Conservation (phyloP, 2,888 invertebrate species). For the Apamea anceps region DNA sequence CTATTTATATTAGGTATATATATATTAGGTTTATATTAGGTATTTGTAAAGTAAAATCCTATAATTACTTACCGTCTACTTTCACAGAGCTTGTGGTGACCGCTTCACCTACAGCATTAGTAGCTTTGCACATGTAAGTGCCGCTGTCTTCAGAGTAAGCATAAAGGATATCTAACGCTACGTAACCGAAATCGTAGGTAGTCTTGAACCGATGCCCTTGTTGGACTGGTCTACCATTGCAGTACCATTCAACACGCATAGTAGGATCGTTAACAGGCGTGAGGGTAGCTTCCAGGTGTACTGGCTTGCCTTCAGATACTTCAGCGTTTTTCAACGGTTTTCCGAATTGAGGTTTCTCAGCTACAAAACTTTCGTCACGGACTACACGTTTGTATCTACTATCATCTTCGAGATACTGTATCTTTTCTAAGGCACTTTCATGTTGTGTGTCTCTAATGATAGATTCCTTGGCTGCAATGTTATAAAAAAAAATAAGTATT, state of each 20-base stretch:
- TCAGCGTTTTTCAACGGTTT: slow-evolving; percentile 96
- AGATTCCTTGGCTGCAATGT: slow-evolving; percentile 93
- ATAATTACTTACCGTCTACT: slow-evolving; percentile 93
- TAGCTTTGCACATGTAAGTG: slow-evolving; percentile 98
- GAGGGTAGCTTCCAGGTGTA: slow-evolving; percentile 98
- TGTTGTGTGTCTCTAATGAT: slow-evolving; percentile 98
- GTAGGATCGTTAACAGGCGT: slow-evolving; percentile 99
- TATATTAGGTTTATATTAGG: too few relatives aligned
- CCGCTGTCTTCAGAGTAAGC: slow-evolving; percentile 99
- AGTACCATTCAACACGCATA: slow-evolving; percentile 99
- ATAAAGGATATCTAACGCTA: slow-evolving; percentile 98
- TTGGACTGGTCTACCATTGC: slow-evolving; percentile 97
- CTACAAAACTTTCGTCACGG: slow-evolving; percentile 93
- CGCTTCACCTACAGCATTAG: slow-evolving; percentile 98
- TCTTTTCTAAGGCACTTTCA: slow-evolving; percentile 97
- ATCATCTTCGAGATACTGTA: slow-evolving; percentile 97
- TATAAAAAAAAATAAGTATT: slow-evolving; percentile 11
- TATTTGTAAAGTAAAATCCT: neutral
- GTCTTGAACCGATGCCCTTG: slow-evolving; percentile 99
- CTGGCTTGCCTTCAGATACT: slow-evolving; percentile 95
- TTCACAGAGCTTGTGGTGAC: slow-evolving; percentile 97
- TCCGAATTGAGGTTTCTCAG: slow-evolving; percentile 97
- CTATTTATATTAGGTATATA: too few relatives aligned
- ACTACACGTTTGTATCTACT: slow-evolving; percentile 93
- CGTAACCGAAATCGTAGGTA: slow-evolving; percentile 99